These are phyloP conservation scores for Notamacropus eugenii DNA, from an alignment of 2,797 vertebrate genomes.

Conservation along the genomic window DNA sequence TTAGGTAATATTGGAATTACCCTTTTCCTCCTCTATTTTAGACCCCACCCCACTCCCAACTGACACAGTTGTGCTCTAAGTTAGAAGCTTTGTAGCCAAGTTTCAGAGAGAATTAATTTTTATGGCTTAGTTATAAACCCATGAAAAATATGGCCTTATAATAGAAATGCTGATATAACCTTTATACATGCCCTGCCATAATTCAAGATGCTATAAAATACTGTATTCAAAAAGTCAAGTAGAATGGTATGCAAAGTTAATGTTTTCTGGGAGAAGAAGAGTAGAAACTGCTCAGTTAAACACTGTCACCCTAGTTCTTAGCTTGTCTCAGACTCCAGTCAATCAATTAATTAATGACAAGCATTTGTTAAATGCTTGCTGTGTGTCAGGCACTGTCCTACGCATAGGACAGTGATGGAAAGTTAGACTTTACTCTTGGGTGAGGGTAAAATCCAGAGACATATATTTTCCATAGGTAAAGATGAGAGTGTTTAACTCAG, in stretches of 20 bases:
- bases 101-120: conserved; percentile 78
- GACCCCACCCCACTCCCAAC: neutral
- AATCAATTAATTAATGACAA: neutral
- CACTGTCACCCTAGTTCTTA: conserved; percentile 41
- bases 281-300: conserved; percentile 50
- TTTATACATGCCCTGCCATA: conserved; percentile 76
- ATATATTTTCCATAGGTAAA: conserved; percentile 11
- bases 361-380: neutral
- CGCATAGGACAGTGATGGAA: neutral
- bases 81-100: conserved; percentile 56
- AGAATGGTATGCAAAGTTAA: conserved; percentile 62
- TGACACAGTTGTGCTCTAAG: conserved; percentile 63
- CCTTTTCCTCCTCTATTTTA: neutral
- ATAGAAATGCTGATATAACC: conserved; percentile 83
- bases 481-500: conserved; percentile 63
- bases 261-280: conserved; percentile 63
- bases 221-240: conserved; percentile 72
- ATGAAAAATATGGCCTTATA: conserved; percentile 79
- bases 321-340: neutral
- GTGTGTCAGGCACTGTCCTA: neutral
- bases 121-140: conserved; percentile 77
- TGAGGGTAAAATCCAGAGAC: conserved; percentile 21
- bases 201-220: conserved; percentile 77
- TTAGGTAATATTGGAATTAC: neutral
- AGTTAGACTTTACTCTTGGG: neutral